phyloP scores from a whole-genome alignment of 2,888 invertebrate species.

The Nasonovia ribisnigri region DNA sequence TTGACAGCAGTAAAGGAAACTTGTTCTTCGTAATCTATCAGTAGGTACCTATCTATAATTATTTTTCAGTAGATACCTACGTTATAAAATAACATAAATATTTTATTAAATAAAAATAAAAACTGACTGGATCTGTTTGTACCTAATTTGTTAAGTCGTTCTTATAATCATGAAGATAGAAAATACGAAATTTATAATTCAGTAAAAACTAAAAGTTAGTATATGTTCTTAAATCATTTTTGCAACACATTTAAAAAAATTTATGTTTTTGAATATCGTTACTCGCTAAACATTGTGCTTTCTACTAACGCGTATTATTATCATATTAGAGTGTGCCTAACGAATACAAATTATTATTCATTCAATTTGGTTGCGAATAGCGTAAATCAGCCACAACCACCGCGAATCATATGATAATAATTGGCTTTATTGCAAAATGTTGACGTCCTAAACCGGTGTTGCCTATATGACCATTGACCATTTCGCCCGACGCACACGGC shows the following conservation, averaged over 20 bases:
- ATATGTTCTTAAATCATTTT: not conserved
- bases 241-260: not conserved
- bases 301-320: not conserved
- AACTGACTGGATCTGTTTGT: too few relatives aligned
- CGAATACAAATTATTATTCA: not conserved
- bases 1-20: not conserved
- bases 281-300: not conserved
- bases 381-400: not conserved
- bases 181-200: not conserved
- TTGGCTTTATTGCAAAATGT: not conserved
- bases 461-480: not conserved
- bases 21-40: not conserved
- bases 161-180: too few relatives aligned
- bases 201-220: not conserved
- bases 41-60: not conserved
- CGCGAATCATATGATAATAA: not conserved
- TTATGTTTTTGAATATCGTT: not conserved
- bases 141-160: too few relatives aligned
- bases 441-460: not conserved
- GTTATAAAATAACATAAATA: not conserved
- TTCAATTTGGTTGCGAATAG: not conserved
- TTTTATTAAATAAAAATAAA: not conserved
- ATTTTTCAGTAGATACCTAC: not conserved
- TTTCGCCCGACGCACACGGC: not conserved
- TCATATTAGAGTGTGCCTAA: not conserved